Evolutionary conservation across 2,113 vertebrate species (phyloP), one percentile per base, ranked within the genome.

Genomic region (Alces alces): DNA sequence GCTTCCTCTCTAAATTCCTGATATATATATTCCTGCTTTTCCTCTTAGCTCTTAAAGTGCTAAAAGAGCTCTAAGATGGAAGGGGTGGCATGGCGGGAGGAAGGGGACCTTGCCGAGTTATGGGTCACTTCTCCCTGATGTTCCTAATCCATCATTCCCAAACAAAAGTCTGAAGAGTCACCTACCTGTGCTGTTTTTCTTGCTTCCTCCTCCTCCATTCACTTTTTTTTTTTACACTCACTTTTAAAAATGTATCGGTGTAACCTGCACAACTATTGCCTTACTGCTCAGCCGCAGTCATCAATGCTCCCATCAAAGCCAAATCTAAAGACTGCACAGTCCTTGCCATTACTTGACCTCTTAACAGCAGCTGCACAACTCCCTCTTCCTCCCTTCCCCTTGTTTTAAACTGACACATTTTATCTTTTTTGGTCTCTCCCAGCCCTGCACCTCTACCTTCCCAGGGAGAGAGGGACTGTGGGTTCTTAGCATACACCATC

Each of bases 141-240:
- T 7, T 39, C 73, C 45, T 27, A n/a, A 30, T 7, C 10, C 0
- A 5, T 0, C 8, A 1, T n/a, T 61, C 89, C 50, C 80, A 94
- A 25, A 82, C 30, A n/a, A 19, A 21, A 5, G 50, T 70, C 55
- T 93, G 7, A 7, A 55, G 45, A 12, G 1, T 11, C 85, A 80
- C 8, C 78, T 36, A 14, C 13, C 28, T 0, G 0, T 1, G 23
- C 58, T 19, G 0, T n/a, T n/a, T 45, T 27, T n/a, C 21, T 58
- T 27, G 36, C 47, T 87, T 45, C 64, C 19, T 33, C 84, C 58
- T 64, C 7, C 25, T 58, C 73, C 28, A 0, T 10, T 61, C 55
- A 76, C 36, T 39, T 36, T 4, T 47, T 7, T 43, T 45, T 45
- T 45, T 45, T 45, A 43, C 19, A 0, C 8, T 64, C 55, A 76